Evolutionary conservation across 2,113 vertebrate species (phyloP).

Genomic region (Coturnix japonica): DNA sequence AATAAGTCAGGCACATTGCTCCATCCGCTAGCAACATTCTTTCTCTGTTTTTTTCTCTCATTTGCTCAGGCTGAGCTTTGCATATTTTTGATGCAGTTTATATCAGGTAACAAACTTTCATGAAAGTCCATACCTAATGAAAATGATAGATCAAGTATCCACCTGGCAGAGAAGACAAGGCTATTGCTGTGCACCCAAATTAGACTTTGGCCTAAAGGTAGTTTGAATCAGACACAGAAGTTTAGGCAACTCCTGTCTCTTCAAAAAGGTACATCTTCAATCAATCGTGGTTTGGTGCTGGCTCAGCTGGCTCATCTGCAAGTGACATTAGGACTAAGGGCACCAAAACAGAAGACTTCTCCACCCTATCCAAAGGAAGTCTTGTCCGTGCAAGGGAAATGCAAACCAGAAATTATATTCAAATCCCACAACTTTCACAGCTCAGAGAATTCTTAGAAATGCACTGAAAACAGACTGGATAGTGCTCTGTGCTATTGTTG

Average conservation of each 20-base stretch:
- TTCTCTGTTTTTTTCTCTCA: neutral
- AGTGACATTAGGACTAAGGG: conserved; percentile 34
- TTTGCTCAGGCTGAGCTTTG: conserved; percentile 14
- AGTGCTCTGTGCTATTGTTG: neutral
- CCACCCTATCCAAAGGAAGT: neutral
- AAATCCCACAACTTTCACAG: neutral
- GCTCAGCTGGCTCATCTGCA: conserved; percentile 8
- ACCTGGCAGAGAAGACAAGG: neutral
- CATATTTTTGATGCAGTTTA: neutral
- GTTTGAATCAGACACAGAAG: conserved; percentile 8
- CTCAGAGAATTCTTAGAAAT: neutral
- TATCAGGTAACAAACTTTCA: neutral
- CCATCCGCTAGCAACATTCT: neutral
- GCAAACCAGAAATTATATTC: neutral
- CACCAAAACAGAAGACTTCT: neutral
- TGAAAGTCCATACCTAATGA: neutral
- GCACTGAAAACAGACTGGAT: neutral
- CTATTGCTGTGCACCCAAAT: neutral
- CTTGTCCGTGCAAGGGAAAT: neutral
- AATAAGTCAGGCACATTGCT: neutral
- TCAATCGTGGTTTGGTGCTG: neutral
- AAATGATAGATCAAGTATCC: neutral
- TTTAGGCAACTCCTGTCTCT: neutral
- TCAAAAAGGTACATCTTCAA: conserved; percentile 25
- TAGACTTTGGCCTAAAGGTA: neutral